A percentile compares a stretch with the other conserved stretches of the same genome.
Evolutionary conservation across 2,888 invertebrate genomes (phyloP).

Genomic region (Himalopsyche anomala): DNA sequence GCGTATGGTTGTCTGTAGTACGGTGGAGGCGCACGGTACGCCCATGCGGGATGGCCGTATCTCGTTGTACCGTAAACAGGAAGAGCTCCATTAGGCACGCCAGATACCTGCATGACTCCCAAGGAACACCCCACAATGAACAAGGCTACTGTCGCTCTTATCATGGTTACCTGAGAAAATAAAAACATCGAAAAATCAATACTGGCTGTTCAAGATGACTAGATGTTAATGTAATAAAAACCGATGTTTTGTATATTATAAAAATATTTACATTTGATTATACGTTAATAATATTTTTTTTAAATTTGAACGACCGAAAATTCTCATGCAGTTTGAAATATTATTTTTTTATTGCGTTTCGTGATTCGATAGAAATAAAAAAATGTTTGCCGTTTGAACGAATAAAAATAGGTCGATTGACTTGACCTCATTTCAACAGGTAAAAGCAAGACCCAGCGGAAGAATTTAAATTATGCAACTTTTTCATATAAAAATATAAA

Average conservation of each 20-base stretch:
- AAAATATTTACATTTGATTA: slow-evolving; percentile 50
- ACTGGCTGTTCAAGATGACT: neutral
- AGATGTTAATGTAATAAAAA: neutral
- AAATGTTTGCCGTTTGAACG: neutral
- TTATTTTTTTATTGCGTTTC: neutral
- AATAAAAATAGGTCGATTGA: slow-evolving; percentile 47
- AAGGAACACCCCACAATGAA: neutral
- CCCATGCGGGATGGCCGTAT: slow-evolving; percentile 58
- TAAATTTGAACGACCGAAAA: neutral
- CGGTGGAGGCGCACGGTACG: slow-evolving; percentile 70
- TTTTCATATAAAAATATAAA: neutral
- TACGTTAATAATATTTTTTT: neutral
- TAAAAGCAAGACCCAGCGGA: neutral
- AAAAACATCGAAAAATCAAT: slow-evolving; percentile 67
- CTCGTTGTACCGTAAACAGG: slow-evolving; percentile 65
- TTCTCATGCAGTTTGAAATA: neutral
- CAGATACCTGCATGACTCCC: slow-evolving; percentile 45
- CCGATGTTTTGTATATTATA: neutral
- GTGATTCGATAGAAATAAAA: neutral
- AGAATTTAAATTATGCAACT: slow-evolving; percentile 32
- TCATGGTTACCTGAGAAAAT: slow-evolving; percentile 69
- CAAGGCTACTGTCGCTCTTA: slow-evolving; percentile 67
- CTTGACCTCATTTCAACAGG: slow-evolving; percentile 60
- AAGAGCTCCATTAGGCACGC: slow-evolving; percentile 50
- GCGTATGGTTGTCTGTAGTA: slow-evolving; percentile 72